Conservation (phyloP, 1,140 invertebrate genomes). For the Potamilus streckersoni region DNA sequence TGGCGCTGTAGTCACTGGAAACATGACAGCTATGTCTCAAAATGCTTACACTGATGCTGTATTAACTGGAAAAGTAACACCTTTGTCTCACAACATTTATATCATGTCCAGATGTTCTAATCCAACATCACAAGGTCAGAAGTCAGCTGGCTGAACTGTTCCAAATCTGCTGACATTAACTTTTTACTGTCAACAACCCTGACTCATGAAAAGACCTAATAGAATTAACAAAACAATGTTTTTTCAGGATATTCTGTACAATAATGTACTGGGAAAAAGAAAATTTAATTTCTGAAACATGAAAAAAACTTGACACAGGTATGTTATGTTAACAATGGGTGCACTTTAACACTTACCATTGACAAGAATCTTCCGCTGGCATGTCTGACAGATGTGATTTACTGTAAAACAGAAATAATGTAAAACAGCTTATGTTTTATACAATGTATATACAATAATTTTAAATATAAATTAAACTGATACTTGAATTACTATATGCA, state of each 20-base stretch:
- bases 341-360: conserved; percentile 70
- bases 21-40: too few species aligned
- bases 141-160: too few species aligned
- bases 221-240: not conserved
- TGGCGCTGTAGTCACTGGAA: too few species aligned
- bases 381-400: conserved; percentile 81
- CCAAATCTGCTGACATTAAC: not conserved
- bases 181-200: not conserved
- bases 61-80: too few species aligned
- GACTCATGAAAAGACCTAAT: not conserved
- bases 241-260: not conserved
- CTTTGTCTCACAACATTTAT: too few species aligned
- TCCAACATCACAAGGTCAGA: too few species aligned
- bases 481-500: not conserved
- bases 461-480: not conserved
- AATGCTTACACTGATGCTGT: too few species aligned
- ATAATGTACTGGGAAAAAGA: not conserved
- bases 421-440: not conserved
- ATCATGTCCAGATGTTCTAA: too few species aligned
- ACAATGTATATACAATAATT: not conserved
- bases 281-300: not conserved
- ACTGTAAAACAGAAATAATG: conserved; percentile 71
- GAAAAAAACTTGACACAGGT: not conserved
- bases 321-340: not conserved
- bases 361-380: conserved; percentile 79